phyloP scores from a whole-genome alignment of 1,140 invertebrate genomes.

The Aphaenogaster ashmeadi region DNA sequence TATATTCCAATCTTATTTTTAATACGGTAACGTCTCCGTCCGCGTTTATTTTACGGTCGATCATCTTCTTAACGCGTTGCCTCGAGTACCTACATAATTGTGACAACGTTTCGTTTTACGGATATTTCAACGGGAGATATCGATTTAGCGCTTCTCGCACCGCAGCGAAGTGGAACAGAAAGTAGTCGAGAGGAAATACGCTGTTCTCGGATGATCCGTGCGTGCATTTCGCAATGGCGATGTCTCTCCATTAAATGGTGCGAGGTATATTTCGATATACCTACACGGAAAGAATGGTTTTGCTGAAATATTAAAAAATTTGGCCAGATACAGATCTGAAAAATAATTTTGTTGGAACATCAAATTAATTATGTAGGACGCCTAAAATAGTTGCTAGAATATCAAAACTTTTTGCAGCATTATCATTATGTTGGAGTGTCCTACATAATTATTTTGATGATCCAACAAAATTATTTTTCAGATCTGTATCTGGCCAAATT shows the following conservation, averaged over 20 bases:
- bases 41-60: background rate
- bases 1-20: conserved; percentile 14
- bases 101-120: background rate
- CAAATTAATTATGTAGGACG: no score
- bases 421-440: no score
- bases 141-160: conserved; percentile 1
- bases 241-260: background rate
- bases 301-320: no score
- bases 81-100: background rate
- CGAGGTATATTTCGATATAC: background rate
- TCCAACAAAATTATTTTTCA: no score
- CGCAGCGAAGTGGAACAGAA: background rate
- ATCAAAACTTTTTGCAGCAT: no score
- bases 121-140: conserved; percentile 10
- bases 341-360: no score
- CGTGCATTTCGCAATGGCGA: conserved; percentile 18
- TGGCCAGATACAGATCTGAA: no score
- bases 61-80: background rate
- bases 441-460: no score
- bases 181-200: background rate
- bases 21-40: background rate
- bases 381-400: no score
- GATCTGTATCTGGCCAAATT: no score
- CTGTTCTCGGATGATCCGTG: conserved; percentile 15
- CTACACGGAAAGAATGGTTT: no score